Base-by-base conservation (phyloP, 23 tunicate species). In the Diplosoma virens region DNA sequence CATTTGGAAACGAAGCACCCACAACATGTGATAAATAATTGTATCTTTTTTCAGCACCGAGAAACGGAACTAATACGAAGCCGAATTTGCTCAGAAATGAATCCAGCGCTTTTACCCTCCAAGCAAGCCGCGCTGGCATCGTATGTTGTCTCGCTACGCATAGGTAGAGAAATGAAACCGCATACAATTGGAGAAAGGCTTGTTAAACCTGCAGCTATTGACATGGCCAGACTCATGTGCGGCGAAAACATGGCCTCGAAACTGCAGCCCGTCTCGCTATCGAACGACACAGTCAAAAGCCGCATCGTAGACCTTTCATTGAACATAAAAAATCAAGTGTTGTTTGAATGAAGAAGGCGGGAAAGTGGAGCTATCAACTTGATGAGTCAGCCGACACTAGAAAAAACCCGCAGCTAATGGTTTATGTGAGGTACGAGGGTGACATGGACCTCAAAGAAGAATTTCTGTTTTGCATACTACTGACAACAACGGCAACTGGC, bases 201-300 rank as follows among this genome's bases (percentile, higher is more conserved):
- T 22, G 75, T 68, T 58, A 55, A 66, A 52, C 81, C 81, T 66
- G 81, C 81, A 77, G 85, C 80, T 67, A 80, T 72, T 50, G 85
- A 80, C 80, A 80, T 80, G 67, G 67, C 85, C 85, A 80, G 79
- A 48, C 85, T 80, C 85, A 22, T 80, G 29, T 80, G 85, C 58
- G 81, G 86, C 71, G 59, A 82, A 71, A 81, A 59, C 80, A 81
- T 82, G 86, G 86, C 86, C 59, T 75, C 86, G 86, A 82, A 82
- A 82, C 50, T 82, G 86, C 81, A 72, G 80, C 75, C 79, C 85
- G 79, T 73, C 85, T 80, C 85, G 68, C 80, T 80, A 80, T 80
- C 85, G 48, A 76, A 76, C 47, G 27, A 76, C 76, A 77, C 81
- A 30, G 24, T 65, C 74, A 77, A 61, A 77, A 77, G 81, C 20